Base-by-base conservation (phyloP, 2,888 invertebrate genomes). In the Latrodectus elegans region DNA sequence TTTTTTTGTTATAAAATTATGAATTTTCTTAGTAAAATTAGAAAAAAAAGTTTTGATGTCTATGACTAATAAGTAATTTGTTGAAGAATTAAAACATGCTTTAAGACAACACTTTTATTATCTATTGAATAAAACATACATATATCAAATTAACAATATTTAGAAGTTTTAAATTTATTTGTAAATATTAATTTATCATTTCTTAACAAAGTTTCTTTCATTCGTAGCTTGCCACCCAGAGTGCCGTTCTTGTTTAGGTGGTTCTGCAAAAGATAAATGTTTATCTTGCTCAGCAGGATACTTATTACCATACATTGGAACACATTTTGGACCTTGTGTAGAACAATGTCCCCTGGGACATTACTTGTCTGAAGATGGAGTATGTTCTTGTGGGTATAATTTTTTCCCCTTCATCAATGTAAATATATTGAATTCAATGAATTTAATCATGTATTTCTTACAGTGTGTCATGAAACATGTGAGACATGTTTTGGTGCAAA, bases 271-370 rank as follows among this genome's bases (percentile, higher is more conserved):
- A 49, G 87, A 88, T 12, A 88, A 88, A 60, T 88, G 87, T 53
- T 65, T 88, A 52, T 78, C 87, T 49, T 88, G 87, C 49, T 77
- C 87, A 12, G 73, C 70, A 78, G 87, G 83, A 4, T 88, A 88
- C 38, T 60, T 88, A 14, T 51, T 88, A 17, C 87, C 87, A 51
- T 83, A 83, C 6, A 73, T 83, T 22, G 87, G 87, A 67, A 83
- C 87, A 15, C 87, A 82, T 64, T 88, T 88, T 71, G 87, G 87
- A 0, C n/a, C 60, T n/a, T 88, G 87, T 65, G 78, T 88, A 9
- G 78, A 88, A 17, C 73, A 82, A 17, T 88, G 87, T 70, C 87
- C 87, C 38, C 12, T 17, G 64, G 67, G 72, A 9, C 73, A 88
- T 22, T 88, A 70, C 11, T 51, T 83, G 11, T 76, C 81, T 22